These are phyloP conservation scores for Spodoptera exigua DNA, from an alignment of 2,888 invertebrate species.

Conservation along the genomic window DNA sequence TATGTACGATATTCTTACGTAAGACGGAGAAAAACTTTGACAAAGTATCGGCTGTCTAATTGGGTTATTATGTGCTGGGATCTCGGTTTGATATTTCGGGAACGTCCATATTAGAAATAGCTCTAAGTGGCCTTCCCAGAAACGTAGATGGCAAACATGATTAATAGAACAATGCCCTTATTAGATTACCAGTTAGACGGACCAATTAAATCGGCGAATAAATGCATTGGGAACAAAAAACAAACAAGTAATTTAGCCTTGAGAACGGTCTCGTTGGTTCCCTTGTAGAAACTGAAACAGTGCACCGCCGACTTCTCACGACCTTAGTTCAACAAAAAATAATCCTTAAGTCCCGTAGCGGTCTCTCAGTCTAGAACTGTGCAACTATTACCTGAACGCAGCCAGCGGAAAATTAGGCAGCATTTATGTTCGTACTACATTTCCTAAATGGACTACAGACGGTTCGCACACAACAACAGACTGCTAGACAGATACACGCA, in stretches of 20 bases:
- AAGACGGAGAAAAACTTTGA: constrained; percentile 66
- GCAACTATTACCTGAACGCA: constrained; percentile 45
- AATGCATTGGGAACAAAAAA: constrained; percentile 29
- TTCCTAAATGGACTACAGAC: constrained; percentile 37
- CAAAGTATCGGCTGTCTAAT: constrained; percentile 55
- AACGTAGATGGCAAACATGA: constrained; percentile 30
- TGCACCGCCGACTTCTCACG: constrained; percentile 41
- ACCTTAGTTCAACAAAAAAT: constrained; percentile 39
- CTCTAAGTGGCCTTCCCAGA: constrained; percentile 41
- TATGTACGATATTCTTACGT: constrained; percentile 86
- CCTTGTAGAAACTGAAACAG: constrained; percentile 47
- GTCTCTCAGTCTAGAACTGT: constrained; percentile 31
- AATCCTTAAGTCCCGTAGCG: constrained; percentile 33
- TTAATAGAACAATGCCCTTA: constrained; percentile 49
- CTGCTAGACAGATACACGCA: not conserved
- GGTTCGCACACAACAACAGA: constrained; percentile 3
- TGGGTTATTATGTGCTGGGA: constrained; percentile 53
- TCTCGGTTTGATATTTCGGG: constrained; percentile 36
- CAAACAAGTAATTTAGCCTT: constrained; percentile 33
- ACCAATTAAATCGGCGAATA: constrained; percentile 40
- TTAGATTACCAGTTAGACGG: constrained; percentile 28
- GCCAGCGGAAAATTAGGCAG: constrained; percentile 39
- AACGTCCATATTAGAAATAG: constrained; percentile 41
- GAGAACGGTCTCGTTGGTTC: constrained; percentile 33
- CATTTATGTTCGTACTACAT: constrained; percentile 31